Evolutionary conservation across 2,888 invertebrate genomes (phyloP).

Genomic region (Seira sanloemensis): DNA sequence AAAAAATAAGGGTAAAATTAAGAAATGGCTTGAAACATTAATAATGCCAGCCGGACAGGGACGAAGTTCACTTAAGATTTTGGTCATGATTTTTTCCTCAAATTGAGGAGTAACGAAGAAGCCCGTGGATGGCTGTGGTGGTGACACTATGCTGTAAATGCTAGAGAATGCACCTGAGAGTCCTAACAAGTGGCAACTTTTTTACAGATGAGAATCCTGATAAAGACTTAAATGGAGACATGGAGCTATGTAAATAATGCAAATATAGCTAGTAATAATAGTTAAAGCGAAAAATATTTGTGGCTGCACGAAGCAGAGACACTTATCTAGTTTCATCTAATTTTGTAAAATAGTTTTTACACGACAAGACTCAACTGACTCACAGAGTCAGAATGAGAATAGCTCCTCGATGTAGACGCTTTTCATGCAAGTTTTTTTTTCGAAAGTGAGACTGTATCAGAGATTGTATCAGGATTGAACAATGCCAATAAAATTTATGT

Average conservation of each 20-base stretch:
- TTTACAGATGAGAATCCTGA: background rate
- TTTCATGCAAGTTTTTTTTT: constrained; percentile 1
- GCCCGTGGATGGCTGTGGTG: background rate
- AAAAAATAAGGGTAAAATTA: too few species aligned
- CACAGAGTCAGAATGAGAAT: too few species aligned
- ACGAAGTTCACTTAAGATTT: background rate
- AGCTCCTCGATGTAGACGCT: too few species aligned
- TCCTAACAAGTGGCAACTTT: background rate
- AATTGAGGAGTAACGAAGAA: constrained; percentile 15
- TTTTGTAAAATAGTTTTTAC: background rate
- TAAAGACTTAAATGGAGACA: constrained; percentile 3
- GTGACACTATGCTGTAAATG: background rate
- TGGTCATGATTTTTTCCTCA: background rate
- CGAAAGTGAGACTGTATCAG: too few species aligned
- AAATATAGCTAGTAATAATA: constrained; percentile 6
- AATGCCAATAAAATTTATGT: too few species aligned
- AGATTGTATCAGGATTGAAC: too few species aligned
- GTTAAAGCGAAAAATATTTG: constrained; percentile 5
- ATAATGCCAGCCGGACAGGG: too few species aligned
- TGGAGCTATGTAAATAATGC: background rate
- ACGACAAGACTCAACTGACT: background rate
- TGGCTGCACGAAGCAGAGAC: background rate
- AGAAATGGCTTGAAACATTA: too few species aligned
- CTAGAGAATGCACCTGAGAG: background rate
- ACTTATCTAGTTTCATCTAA: background rate